Evolutionary conservation across 1,140 invertebrate genomes (phyloP).

Genomic region (Oscheius sp.): DNA sequence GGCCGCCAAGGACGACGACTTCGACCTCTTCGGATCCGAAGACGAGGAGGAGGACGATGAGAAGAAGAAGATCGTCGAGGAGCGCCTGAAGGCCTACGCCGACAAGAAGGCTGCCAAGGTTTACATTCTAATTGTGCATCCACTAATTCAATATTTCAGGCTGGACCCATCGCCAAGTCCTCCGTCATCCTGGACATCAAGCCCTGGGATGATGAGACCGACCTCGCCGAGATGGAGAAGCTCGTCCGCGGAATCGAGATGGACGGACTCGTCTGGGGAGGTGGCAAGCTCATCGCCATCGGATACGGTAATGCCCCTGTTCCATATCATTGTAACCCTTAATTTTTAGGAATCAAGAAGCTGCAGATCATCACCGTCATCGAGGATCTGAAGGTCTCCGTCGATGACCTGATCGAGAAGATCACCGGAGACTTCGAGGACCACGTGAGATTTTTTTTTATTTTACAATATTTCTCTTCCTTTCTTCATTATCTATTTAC

Average conservation of each 20-base stretch:
- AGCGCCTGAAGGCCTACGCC: slow-evolving; percentile 79
- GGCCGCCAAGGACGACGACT: slow-evolving; percentile 74
- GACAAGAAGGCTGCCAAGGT: slow-evolving; percentile 85
- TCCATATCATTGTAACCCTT: background rate
- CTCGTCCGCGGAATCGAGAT: slow-evolving; percentile 56
- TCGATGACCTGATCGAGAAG: slow-evolving; percentile 43
- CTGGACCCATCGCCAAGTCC: slow-evolving; percentile 86
- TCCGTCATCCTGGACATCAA: slow-evolving; percentile 83
- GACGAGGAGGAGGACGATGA: slow-evolving; percentile 67
- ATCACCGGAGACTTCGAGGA: slow-evolving; percentile 38
- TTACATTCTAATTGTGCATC: background rate
- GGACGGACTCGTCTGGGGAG: slow-evolving; percentile 66
- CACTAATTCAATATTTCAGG: slow-evolving; percentile 52
- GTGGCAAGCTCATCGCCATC: slow-evolving; percentile 42
- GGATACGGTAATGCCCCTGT: slow-evolving; percentile 17
- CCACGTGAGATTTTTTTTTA: slow-evolving; percentile 17
- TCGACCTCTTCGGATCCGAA: slow-evolving; percentile 88
- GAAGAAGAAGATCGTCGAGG: slow-evolving; percentile 75
- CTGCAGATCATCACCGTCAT: slow-evolving; percentile 69
- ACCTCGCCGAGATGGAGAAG: slow-evolving; percentile 63
- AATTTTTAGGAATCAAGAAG: slow-evolving; percentile 79
- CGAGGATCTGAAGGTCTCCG: slow-evolving; percentile 43
- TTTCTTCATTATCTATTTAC: background rate
- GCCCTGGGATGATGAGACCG: slow-evolving; percentile 66
- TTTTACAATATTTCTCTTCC: background rate